These are phyloP conservation scores for Dipodomys merriami DNA, from an alignment of 2,113 vertebrate genomes.

Conservation along the genomic window DNA sequence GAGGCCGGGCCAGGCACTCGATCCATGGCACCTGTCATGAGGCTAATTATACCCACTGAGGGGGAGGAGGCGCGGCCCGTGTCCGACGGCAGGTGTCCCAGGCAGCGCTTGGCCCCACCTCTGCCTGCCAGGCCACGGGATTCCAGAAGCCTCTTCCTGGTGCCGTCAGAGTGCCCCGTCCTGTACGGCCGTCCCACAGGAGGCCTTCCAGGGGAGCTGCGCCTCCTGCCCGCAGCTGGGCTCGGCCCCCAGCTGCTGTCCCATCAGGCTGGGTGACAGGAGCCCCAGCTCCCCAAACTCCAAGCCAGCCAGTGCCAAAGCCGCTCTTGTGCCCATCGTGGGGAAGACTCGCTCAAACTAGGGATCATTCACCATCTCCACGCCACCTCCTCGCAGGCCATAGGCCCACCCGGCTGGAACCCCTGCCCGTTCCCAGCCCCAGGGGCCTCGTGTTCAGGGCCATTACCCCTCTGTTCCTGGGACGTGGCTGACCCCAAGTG, in stretches of 20 bases:
- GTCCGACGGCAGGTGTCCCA: constrained; percentile 82
- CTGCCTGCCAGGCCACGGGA: not conserved
- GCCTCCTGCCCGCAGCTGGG: not conserved
- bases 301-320: no score
- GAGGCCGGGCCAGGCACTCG: constrained; percentile 86
- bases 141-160: not conserved
- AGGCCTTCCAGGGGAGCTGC: not conserved
- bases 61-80: constrained; percentile 30
- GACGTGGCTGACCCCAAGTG: no score
- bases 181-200: not conserved
- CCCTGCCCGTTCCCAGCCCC: not conserved
- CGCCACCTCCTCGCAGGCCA: not conserved
- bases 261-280: not conserved
- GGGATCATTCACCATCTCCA: no score
- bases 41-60: constrained; percentile 91
- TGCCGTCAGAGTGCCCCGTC: not conserved
- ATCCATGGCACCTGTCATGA: constrained; percentile 93
- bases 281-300: not conserved
- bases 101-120: constrained; percentile 78
- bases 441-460: not conserved
- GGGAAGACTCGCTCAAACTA: no score
- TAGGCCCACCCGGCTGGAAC: not conserved
- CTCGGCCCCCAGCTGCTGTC: not conserved
- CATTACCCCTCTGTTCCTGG: not conserved
- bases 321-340: no score